Percentiles rank a stretch among this genome's conserved stretches.
phyloP scores from a whole-genome alignment of 2,113 vertebrate species.

The Paracanthobrama guichenoti region DNA sequence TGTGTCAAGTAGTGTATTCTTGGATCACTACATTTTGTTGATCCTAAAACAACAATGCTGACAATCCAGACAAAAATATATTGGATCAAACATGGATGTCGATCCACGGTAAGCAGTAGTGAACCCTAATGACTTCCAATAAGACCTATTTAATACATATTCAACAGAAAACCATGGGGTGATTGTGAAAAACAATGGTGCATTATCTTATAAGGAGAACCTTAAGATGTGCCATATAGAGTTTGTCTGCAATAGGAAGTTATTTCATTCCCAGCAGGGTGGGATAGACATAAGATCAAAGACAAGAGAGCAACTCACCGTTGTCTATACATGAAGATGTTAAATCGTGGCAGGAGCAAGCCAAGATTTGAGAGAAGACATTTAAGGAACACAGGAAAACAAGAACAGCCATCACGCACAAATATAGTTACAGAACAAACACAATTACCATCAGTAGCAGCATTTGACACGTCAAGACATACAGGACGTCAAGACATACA shows the following conservation, averaged over 20 bases:
- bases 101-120: background rate
- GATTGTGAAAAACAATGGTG: background rate
- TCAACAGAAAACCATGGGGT: background rate
- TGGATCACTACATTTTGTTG: background rate
- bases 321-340: constrained; percentile 68
- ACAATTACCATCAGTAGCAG: constrained; percentile 50
- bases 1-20: background rate
- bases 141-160: background rate
- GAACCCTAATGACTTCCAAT: background rate
- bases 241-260: background rate
- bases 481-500: constrained; percentile 40
- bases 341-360: constrained; percentile 58
- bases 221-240: background rate
- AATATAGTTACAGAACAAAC: constrained; percentile 54
- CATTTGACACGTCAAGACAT: no score
- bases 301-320: constrained; percentile 70
- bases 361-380: constrained; percentile 65
- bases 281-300: constrained; percentile 29
- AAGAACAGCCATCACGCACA: constrained; percentile 57
- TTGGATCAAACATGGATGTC: background rate
- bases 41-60: background rate
- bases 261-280: background rate
- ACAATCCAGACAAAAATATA: background rate
- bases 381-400: constrained; percentile 56
- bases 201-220: background rate